These are phyloP conservation scores for Nothocercus nigrocapillus DNA, from an alignment of 2,113 vertebrate genomes.

Conservation along the genomic window DNA sequence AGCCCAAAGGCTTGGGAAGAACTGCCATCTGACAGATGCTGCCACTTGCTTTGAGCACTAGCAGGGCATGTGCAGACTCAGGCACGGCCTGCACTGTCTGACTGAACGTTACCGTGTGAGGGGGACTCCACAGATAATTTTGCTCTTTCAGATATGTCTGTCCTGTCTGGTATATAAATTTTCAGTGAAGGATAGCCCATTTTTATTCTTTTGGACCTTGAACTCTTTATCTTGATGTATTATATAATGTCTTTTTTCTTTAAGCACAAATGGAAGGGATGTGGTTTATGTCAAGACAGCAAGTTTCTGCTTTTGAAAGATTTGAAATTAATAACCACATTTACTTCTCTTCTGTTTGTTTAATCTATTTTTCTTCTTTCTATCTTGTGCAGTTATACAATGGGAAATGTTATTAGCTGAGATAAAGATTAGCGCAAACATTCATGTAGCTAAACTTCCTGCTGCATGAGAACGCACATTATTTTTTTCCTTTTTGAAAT, in stretches of 20 bases:
- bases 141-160: background rate
- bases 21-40: background rate
- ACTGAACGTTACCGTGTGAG: background rate
- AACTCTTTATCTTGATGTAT: background rate
- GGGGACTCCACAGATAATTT: background rate
- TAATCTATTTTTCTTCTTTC: background rate
- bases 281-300: background rate
- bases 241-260: background rate
- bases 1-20: background rate
- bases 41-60: background rate
- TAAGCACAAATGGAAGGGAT: background rate
- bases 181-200: background rate
- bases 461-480: background rate
- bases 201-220: background rate
- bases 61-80: background rate
- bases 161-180: background rate
- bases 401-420: background rate
- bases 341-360: background rate
- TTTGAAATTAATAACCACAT: background rate
- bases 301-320: background rate
- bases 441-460: background rate
- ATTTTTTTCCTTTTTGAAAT: background rate
- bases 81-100: accelerated
- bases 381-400: background rate
- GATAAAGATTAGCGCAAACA: background rate